Evolutionary conservation across 2,888 invertebrate genomes (phyloP).

Genomic region (Cartodere bifasciata): DNA sequence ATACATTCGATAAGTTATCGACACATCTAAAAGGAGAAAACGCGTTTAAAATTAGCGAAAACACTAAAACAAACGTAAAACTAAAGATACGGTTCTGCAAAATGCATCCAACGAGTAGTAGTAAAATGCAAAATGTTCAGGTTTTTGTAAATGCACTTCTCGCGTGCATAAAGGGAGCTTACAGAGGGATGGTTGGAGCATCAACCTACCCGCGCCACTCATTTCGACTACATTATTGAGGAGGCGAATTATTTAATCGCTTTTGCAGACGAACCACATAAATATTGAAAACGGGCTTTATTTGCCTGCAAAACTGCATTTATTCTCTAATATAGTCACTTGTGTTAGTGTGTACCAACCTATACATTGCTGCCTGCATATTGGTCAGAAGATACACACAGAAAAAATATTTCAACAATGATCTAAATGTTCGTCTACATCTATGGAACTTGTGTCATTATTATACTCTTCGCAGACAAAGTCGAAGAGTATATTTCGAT

Average conservation of each 20-base stretch:
- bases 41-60: too few species aligned
- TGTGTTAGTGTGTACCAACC: too few species aligned
- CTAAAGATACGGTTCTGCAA: too few species aligned
- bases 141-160: slow-evolving; percentile 4
- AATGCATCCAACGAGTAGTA: too few species aligned
- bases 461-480: too few species aligned
- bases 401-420: neutral
- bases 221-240: slow-evolving; percentile 29
- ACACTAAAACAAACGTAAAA: too few species aligned
- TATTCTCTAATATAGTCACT: neutral
- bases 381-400: slow-evolving; percentile 3
- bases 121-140: too few species aligned
- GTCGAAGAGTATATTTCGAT: too few species aligned
- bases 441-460: too few species aligned
- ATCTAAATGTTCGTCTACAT: too few species aligned
- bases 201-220: slow-evolving; percentile 18
- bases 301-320: neutral
- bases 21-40: too few species aligned
- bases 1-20: too few species aligned
- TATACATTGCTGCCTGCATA: neutral
- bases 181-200: neutral
- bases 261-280: slow-evolving; percentile 30
- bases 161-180: neutral
- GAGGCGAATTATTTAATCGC: slow-evolving; percentile 32
- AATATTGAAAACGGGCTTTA: slow-evolving; percentile 23